These are phyloP conservation scores for Cyprinella venusta DNA, from an alignment of 2,797 vertebrate genomes.

Conservation along the genomic window DNA sequence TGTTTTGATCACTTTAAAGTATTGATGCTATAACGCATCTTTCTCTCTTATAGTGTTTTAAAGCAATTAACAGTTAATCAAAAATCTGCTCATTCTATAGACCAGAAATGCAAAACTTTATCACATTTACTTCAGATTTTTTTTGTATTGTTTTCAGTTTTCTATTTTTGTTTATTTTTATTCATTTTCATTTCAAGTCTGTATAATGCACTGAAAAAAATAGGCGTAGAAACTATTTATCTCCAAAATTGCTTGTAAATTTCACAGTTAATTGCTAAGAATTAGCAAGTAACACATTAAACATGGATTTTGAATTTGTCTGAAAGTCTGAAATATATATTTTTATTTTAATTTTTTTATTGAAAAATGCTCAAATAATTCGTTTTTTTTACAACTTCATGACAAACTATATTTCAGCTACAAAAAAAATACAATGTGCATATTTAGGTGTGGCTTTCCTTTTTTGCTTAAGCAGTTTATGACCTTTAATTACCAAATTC, in stretches of 20 bases:
- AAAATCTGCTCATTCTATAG: not conserved
- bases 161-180: not conserved
- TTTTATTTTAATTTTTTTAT: not conserved
- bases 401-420: too few species aligned
- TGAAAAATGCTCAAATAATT: not conserved
- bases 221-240: not conserved
- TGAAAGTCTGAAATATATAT: not conserved
- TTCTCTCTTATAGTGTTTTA: not conserved
- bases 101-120: not conserved
- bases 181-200: not conserved
- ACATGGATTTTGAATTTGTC: too few species aligned
- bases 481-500: not conserved
- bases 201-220: not conserved
- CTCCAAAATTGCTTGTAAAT: not conserved
- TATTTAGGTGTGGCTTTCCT: not conserved
- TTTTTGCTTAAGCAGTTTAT: not conserved
- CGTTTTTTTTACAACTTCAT: too few species aligned
- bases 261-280: not conserved
- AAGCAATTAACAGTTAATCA: not conserved
- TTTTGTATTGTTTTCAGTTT: not conserved
- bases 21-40: slow-evolving; percentile 4
- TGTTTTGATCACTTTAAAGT: slow-evolving; percentile 31
- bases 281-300: too few species aligned
- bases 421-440: too few species aligned
- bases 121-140: not conserved